Percentiles rank a stretch among this genome's conserved stretches.
Evolutionary conservation across 2,113 vertebrate species (phyloP).

Genomic region (Chloropsis cyanopogon): DNA sequence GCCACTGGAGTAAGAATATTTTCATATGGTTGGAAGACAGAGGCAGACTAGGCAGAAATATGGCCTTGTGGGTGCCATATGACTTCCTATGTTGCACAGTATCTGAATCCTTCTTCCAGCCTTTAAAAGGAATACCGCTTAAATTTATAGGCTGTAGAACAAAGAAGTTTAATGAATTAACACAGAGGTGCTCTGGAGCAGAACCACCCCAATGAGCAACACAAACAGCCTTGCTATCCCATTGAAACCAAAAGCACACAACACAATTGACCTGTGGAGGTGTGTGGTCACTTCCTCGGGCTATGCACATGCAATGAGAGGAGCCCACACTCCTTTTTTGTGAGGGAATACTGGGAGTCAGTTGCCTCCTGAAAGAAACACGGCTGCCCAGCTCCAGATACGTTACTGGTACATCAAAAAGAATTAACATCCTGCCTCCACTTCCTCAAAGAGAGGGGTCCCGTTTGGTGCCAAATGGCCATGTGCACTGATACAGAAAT

Average conservation of each 20-base stretch:
- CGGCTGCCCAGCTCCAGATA: not conserved
- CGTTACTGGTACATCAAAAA: slow-evolving; percentile 16
- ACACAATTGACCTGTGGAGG: not conserved
- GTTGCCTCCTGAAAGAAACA: not conserved
- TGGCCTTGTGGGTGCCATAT: not conserved
- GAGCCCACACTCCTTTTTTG: not conserved
- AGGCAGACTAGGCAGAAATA: slow-evolving; percentile 12
- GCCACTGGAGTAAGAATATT: slow-evolving; percentile 25
- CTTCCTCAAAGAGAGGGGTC: slow-evolving; percentile 30
- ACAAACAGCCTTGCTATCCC: not conserved
- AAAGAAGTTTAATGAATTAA: slow-evolving; percentile 17
- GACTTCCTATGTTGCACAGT: not conserved
- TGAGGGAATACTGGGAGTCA: not conserved
- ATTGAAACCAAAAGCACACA: not conserved
- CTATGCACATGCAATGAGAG: not conserved
- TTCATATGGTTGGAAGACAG: not conserved
- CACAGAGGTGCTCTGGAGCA: slow-evolving; percentile 1
- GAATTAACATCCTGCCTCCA: slow-evolving; percentile 40
- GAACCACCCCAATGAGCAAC: slow-evolving; percentile 23
- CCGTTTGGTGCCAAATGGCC: not conserved
- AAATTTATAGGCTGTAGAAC: not conserved
- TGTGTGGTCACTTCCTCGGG: not conserved
- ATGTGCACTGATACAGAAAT: slow-evolving; percentile 40
- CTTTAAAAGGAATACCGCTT: not conserved
- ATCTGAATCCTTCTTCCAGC: not conserved